Evolutionary conservation across 2,797 vertebrate species (phyloP).

Genomic region (Pseudomugil gertrudae): DNA sequence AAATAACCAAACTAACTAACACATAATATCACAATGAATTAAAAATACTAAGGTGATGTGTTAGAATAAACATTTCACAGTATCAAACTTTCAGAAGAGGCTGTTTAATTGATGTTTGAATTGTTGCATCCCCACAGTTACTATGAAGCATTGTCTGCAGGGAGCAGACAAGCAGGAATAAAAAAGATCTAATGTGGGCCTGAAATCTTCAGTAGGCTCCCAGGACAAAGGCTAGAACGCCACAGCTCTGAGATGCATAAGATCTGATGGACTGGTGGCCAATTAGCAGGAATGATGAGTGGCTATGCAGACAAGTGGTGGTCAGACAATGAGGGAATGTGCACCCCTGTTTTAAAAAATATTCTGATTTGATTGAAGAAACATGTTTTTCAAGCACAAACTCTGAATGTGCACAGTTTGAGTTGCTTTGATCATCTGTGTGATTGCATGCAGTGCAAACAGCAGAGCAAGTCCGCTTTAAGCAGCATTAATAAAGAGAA

Average conservation of each 20-base stretch:
- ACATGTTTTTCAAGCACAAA: constrained; percentile 10
- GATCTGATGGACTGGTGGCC: constrained; percentile 16
- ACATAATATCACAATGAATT: not conserved
- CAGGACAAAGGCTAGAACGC: constrained; percentile 9
- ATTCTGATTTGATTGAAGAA: constrained; percentile 13
- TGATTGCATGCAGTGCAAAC: constrained; percentile 47
- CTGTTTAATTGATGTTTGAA: not conserved
- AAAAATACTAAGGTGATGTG: not conserved
- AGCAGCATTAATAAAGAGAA: constrained; percentile 73
- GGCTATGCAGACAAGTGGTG: constrained; percentile 13
- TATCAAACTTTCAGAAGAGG: not conserved
- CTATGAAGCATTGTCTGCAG: not conserved
- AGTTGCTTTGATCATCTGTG: constrained; percentile 61
- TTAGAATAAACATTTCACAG: not conserved
- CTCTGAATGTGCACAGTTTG: constrained; percentile 31
- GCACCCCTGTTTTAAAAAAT: constrained; percentile 5
- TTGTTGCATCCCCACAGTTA: not conserved
- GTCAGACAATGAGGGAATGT: constrained; percentile 1
- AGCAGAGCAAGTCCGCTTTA: constrained; percentile 36
- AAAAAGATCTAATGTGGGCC: not conserved
- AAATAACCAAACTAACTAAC: too few relatives aligned
- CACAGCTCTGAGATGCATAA: not conserved
- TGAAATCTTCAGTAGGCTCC: constrained; percentile 1
- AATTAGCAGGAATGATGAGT: constrained; percentile 20
- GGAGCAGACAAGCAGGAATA: not conserved